Evolutionary conservation across 2,113 vertebrate species (phyloP), one percentile per base, ranked within the genome.

Genomic region (Rhinoderma darwinii): DNA sequence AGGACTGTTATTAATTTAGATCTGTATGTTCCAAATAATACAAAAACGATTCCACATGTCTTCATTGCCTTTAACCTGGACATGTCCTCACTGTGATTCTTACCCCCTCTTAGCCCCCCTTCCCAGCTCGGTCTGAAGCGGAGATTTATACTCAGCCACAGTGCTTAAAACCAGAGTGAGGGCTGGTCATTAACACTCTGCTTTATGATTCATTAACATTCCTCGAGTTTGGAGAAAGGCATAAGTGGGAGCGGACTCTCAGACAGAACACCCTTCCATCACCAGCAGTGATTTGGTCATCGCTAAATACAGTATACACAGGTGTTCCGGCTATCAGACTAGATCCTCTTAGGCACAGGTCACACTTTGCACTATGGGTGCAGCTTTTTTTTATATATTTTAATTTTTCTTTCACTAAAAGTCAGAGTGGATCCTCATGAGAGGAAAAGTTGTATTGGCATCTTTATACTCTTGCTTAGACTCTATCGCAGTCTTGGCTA

Each of bases 1-100:
- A 93, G 94, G 93, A 90, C 94, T 95, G 95, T 92, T 95, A 93
- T 94, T 95, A 94, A 95, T 95, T 95, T 96, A 94, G 93, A 89
- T 89, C 92, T 94, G 92, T 92, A 92, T 95, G 94, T 94, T 95
- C 93, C 91, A 95, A 94, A 96, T 95, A 93, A 94, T 92, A 89
- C 93, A 27, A 92, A 95, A 95, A 92, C 4, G 92, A 94, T 95
- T 89, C 94, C 94, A 94, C 93, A 95, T 96, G 95, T 94, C 91
- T 91, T 82, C 89, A 92, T 83, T 89, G 90, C 89, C 88, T 91
- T 89, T 89, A 92, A 92, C 88, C 10, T 63, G 91, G 92, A 89
- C 91, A 89, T 87, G 76, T 84, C 70, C 82, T 75, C 59, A 27
- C 82, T 35, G 70, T 84, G 92, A 54, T 27, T 91, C 66, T 39